phyloP scores from a whole-genome alignment of 2,888 invertebrate genomes.

The Chaitophorus viminalis region DNA sequence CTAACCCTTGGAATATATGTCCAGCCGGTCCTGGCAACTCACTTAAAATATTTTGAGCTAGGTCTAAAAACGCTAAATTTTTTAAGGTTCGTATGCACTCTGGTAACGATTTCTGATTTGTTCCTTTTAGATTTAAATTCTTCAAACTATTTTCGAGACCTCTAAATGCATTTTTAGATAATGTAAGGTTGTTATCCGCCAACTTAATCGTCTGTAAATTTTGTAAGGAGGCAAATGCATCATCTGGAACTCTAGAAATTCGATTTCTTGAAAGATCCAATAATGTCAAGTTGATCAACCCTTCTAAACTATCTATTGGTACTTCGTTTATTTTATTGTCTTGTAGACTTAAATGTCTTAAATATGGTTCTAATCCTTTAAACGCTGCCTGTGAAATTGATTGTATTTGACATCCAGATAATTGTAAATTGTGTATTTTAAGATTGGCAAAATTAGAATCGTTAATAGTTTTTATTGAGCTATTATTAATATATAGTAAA shows the following conservation, averaged over 20 bases:
- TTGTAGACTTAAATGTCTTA: conserved; percentile 83
- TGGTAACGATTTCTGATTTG: conserved; percentile 82
- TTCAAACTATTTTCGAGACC: conserved; percentile 85
- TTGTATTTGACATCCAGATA: conserved; percentile 83
- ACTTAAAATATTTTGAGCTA: conserved; percentile 87
- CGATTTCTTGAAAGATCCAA: conserved; percentile 87
- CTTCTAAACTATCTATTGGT: conserved; percentile 78
- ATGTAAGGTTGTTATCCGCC: conserved; percentile 86
- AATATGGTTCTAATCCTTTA: conserved; percentile 80
- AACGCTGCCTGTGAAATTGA: conserved; percentile 80
- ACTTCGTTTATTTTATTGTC: conserved; percentile 84
- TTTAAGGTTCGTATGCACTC: conserved; percentile 80
- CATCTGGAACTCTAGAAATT: conserved; percentile 77
- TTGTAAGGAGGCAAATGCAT: conserved; percentile 78
- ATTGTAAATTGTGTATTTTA: conserved; percentile 82
- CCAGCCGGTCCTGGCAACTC: conserved; percentile 80
- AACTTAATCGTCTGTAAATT: conserved; percentile 84
- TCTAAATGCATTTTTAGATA: conserved; percentile 77
- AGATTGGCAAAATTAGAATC: conserved; percentile 78
- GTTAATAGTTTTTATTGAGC: conserved; percentile 77
- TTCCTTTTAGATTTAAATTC: conserved; percentile 90
- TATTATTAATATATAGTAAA: conserved; percentile 88
- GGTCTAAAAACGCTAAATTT: conserved; percentile 85
- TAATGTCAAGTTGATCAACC: conserved; percentile 77
- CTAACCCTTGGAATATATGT: conserved; percentile 79